These are phyloP conservation scores for Drosophila gunungcola DNA, from an alignment of 1,140 invertebrate genomes.

Conservation along the genomic window DNA sequence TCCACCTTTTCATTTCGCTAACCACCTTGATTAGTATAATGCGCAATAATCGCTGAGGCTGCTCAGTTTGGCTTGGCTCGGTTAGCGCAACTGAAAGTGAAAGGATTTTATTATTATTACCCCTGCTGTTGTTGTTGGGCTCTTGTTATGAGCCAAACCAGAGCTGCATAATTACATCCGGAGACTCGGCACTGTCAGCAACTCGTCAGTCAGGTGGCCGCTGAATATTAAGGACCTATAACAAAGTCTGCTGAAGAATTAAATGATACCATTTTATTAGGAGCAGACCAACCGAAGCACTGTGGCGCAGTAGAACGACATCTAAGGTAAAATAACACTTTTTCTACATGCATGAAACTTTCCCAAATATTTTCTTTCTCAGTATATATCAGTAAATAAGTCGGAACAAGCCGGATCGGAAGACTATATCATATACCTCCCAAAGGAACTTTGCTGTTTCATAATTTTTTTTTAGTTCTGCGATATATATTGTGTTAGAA, in stretches of 20 bases:
- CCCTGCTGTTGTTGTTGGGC: conserved; percentile 11
- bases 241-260: conserved; percentile 9
- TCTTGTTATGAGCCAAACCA: conserved; percentile 7
- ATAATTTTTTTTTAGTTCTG: too few species aligned
- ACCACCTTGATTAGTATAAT: conserved; percentile 67
- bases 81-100: conserved; percentile 40
- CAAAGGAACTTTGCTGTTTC: too few species aligned
- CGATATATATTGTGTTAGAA: too few species aligned
- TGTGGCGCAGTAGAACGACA: too few species aligned
- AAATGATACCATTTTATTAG: conserved; percentile 28
- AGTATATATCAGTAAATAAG: too few species aligned
- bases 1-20: conserved; percentile 27
- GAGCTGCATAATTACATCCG: conserved; percentile 58
- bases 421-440: too few species aligned
- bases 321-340: too few species aligned
- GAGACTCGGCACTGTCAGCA: conserved; percentile 47
- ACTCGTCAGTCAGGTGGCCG: conserved; percentile 18
- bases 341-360: too few species aligned
- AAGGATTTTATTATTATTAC: conserved; percentile 65
- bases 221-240: conserved; percentile 4
- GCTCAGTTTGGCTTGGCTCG: conserved; percentile 20
- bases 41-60: conserved; percentile 58
- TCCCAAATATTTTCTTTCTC: too few species aligned
- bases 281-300: neutral
- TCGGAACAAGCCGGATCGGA: too few species aligned